Percentiles rank a stretch among this genome's conserved stretches.
phyloP scores from a whole-genome alignment of 2,113 vertebrate genomes.

The Zapornia atra region DNA sequence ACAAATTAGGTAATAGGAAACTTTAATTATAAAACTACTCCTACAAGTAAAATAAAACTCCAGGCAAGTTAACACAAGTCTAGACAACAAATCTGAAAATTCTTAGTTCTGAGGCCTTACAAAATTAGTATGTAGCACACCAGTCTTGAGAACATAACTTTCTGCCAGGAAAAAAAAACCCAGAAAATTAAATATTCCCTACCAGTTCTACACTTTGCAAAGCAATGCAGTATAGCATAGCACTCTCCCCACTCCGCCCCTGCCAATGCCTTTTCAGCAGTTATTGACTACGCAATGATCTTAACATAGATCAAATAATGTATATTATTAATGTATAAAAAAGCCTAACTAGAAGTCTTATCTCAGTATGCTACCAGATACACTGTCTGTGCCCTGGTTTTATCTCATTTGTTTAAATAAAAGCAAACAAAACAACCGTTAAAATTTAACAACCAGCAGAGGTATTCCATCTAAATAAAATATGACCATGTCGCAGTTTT shows the following conservation, averaged over 20 bases:
- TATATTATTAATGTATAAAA: background rate
- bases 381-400: background rate
- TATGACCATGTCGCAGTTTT: too few relatives aligned
- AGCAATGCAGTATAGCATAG: background rate
- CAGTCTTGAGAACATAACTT: background rate
- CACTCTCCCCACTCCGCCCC: too few relatives aligned
- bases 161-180: background rate
- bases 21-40: background rate
- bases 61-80: background rate
- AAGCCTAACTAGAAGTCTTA: background rate
- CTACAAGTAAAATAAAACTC: background rate
- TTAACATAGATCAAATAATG: background rate
- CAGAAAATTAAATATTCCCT: background rate
- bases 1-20: background rate
- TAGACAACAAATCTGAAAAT: background rate
- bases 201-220: background rate
- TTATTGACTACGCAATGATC: background rate
- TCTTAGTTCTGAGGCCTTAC: background rate
- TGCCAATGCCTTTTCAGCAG: background rate
- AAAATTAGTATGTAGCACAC: background rate
- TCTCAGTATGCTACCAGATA: background rate
- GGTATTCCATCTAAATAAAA: background rate
- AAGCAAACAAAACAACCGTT: background rate
- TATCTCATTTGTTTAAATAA: background rate
- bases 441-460: background rate